Base-by-base conservation (phyloP, 2,888 invertebrate species). In the Caenorhabditis uteleia region DNA sequence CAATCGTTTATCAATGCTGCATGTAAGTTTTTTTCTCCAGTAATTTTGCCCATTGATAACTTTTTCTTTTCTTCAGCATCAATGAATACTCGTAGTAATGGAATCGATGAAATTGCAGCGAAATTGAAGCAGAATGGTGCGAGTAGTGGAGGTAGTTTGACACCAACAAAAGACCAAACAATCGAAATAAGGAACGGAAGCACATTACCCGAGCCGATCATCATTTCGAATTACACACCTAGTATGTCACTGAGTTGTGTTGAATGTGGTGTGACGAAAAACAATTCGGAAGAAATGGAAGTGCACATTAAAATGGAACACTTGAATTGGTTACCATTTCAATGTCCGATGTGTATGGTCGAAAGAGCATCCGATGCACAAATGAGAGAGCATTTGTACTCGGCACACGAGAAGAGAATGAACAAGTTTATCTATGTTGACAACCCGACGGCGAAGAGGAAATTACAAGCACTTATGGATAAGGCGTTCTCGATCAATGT, bases 351-450 rank as follows among this genome's bases (percentile, higher is more conserved):
- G 27, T 82, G 82, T 44, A 54, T 73, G 14, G 48, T 65, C n/a
- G 66, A 68, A 29, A 62, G 82, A 7, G 82, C 82, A 20, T 75
- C 77, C 1, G 82, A 82, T 42, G 74, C 75, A 12, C 80, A 80
- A 57, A 82, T 82, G 79, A 62, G 80, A 25, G 82, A 82, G 56
- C 82, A 82, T 54, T 62, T 82, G 42, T 75, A 80, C 45, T 78
- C 79, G 14, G 51, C 65, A 2, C 82, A 82, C 61, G 73, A 75
- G 42, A 78, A 75, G 49, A 75, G 61, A 42, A 79, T 78, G 57
- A 73, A 72, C 46, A 51, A 79, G 67, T 81, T 77, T 59, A 73
- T 74, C 47, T 82, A 82, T 67, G 71, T 79, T 40, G 82, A 82
- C 67, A 80, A 82, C 51, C 68, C 75, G 44, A 48, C 49, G 16